Conservation (phyloP, 2,797 vertebrate genomes). For the Tadarida brasiliensis region DNA sequence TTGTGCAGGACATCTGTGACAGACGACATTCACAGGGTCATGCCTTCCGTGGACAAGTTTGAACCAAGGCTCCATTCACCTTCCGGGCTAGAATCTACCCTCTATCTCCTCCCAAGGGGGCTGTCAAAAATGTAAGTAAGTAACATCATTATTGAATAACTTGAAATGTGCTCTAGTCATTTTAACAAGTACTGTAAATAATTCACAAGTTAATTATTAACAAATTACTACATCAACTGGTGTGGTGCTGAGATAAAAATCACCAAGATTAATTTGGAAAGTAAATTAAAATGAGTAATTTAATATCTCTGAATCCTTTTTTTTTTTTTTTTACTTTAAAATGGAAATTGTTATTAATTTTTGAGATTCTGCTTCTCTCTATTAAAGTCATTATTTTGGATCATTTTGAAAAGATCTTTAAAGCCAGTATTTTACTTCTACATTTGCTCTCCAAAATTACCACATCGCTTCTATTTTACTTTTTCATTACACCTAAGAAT, state of each 20-base stretch:
- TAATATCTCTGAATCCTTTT: background rate
- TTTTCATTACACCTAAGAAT: background rate
- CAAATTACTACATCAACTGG: background rate
- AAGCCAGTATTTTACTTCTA: background rate
- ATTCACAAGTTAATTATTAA: background rate
- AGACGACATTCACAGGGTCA: background rate
- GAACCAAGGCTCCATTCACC: background rate
- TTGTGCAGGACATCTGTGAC: background rate
- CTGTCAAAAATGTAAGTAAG: background rate
- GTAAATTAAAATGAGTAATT: background rate
- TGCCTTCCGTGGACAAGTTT: background rate
- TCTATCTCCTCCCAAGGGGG: background rate
- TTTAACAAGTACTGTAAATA: background rate
- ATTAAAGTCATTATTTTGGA: background rate
- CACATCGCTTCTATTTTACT: background rate
- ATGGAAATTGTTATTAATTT: background rate
- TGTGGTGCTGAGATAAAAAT: background rate
- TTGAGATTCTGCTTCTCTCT: conserved; percentile 55
- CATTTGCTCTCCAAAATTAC: background rate
- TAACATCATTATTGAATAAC: background rate
- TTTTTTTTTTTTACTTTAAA: background rate
- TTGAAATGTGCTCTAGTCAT: background rate
- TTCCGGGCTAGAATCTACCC: background rate
- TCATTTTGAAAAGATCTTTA: conserved; percentile 13
- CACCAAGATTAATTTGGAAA: background rate